Evolutionary conservation across 2,797 vertebrate genomes (phyloP).

Genomic region (Crocidura indochinensis): DNA sequence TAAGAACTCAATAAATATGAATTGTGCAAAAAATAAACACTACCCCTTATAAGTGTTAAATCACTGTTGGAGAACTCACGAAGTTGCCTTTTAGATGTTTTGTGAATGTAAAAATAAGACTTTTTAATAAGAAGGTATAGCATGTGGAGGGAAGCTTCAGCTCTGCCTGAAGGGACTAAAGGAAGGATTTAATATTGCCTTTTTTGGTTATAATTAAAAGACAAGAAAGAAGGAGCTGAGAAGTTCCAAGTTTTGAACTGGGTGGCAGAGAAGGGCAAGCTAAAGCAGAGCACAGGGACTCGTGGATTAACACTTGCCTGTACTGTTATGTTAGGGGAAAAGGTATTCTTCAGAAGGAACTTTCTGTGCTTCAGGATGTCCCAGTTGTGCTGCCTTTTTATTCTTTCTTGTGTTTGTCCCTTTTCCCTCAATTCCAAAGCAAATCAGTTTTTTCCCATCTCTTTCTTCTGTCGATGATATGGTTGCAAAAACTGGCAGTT

Average conservation of each 20-base stretch:
- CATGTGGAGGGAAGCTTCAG: not conserved
- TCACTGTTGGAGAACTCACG: not conserved
- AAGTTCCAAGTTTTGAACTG: not conserved
- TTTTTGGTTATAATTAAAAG: constrained; percentile 13
- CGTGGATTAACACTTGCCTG: too few species aligned
- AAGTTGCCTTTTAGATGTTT: not conserved
- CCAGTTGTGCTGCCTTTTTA: not conserved
- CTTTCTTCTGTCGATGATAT: too few species aligned
- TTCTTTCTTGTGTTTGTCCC: not conserved
- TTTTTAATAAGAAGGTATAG: not conserved
- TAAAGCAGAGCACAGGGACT: not conserved
- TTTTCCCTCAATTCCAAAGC: not conserved
- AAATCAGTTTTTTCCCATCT: not conserved
- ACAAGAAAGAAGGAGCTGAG: not conserved
- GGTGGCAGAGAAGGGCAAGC: not conserved
- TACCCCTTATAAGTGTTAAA: constrained; percentile 30
- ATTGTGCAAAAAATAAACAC: not conserved
- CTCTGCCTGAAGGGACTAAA: not conserved
- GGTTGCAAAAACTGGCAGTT: too few species aligned
- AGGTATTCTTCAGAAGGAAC: not conserved
- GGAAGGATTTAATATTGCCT: not conserved
- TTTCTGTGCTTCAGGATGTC: not conserved
- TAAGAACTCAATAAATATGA: too few species aligned
- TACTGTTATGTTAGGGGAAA: not conserved
- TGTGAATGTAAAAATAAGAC: constrained; percentile 15